Evolutionary conservation across 2,113 vertebrate species (phyloP).

Genomic region (Tautogolabrus adspersus): DNA sequence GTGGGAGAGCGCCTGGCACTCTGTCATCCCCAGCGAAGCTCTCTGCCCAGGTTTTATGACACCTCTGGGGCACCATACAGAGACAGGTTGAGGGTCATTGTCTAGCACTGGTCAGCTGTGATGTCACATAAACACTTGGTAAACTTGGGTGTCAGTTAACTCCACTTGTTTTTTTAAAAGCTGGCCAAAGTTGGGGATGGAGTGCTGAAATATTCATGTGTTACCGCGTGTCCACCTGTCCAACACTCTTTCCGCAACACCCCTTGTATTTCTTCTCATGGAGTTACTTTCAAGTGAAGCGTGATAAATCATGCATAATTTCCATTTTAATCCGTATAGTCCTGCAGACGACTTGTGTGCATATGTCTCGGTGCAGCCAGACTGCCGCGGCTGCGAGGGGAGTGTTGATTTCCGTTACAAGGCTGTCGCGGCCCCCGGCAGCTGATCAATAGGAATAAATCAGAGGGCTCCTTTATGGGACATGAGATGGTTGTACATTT

Average conservation of each 20-base stretch:
- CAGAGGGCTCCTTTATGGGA: constrained; percentile 82
- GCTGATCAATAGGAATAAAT: constrained; percentile 86
- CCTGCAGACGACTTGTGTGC: constrained; percentile 60
- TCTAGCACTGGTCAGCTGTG: constrained; percentile 79
- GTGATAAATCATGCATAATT: constrained; percentile 77
- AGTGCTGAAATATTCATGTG: constrained; percentile 73
- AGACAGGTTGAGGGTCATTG: constrained; percentile 83
- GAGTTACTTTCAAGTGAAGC: constrained; percentile 67
- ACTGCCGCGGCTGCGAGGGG: constrained; percentile 64
- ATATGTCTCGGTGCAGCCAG: constrained; percentile 54
- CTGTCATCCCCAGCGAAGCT: constrained; percentile 80
- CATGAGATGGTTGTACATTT: constrained; percentile 83
- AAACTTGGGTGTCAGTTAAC: constrained; percentile 77
- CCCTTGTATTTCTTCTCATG: constrained; percentile 41
- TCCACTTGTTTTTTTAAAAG: constrained; percentile 65
- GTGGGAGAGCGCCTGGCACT: constrained; percentile 81
- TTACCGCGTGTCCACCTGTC: constrained; percentile 51
- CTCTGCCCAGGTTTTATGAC: constrained; percentile 78
- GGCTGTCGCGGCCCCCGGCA: constrained; percentile 76
- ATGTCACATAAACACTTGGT: constrained; percentile 72
- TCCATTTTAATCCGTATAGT: constrained; percentile 74
- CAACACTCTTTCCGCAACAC: constrained; percentile 30
- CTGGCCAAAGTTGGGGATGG: constrained; percentile 66
- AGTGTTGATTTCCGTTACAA: constrained; percentile 83
- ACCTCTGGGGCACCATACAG: constrained; percentile 81